phyloP scores from a whole-genome alignment of 2,888 invertebrate species.

The Chalcis sispes region DNA sequence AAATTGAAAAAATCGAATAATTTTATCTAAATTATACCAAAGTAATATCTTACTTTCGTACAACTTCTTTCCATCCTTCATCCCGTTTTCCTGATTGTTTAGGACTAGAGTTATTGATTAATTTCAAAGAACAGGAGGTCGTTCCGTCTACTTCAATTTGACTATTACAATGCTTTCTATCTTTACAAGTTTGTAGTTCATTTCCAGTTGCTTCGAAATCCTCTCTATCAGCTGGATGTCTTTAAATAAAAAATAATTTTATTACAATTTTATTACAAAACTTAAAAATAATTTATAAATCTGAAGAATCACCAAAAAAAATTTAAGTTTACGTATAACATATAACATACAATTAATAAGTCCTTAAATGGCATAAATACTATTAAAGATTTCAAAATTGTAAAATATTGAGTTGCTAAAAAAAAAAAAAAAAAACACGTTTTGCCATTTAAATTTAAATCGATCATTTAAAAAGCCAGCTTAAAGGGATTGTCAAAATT shows the following conservation, averaged over 20 bases:
- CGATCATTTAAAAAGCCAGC: no score
- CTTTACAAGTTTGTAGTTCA: slow-evolving; percentile 78
- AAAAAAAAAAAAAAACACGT: no score
- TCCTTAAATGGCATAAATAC: no score
- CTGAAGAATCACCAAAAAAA: no score
- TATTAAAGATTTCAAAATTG: no score
- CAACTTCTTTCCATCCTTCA: slow-evolving; percentile 98
- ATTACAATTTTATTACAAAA: not conserved
- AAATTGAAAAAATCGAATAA: not conserved
- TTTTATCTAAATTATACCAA: no score
- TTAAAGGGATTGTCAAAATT: no score
- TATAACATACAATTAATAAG: no score
- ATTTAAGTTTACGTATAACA: no score
- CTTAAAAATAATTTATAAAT: no score
- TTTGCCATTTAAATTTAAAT: no score
- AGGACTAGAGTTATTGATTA: slow-evolving; percentile 80
- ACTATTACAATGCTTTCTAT: slow-evolving; percentile 72
- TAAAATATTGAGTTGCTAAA: no score
- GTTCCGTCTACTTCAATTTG: slow-evolving; percentile 69
- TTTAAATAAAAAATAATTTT: slow-evolving; percentile 76
- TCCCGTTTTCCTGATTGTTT: slow-evolving; percentile 85
- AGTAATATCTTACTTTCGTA: slow-evolving; percentile 82
- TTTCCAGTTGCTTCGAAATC: slow-evolving; percentile 85
- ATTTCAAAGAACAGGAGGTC: slow-evolving; percentile 67
- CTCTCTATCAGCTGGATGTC: slow-evolving; percentile 85